phyloP scores from a whole-genome alignment of 53 echinoderm and acorn worm species.

The Henricia sp. region DNA sequence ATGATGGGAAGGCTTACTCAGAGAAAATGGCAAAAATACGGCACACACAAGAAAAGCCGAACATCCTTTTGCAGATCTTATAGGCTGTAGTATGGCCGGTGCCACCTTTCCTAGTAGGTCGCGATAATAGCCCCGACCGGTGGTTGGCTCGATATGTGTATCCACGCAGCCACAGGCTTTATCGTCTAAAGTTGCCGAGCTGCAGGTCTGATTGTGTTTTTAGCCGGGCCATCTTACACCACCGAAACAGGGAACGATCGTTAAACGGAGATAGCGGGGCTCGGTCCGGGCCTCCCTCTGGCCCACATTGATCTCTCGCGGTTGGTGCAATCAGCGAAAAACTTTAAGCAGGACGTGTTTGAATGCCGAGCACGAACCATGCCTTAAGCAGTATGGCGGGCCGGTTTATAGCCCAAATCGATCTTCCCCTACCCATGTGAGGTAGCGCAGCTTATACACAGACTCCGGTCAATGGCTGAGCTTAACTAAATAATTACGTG shows the following conservation, averaged over 20 bases:
- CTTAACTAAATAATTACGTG: constrained; percentile 25
- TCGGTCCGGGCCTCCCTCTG: background rate
- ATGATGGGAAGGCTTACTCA: no score
- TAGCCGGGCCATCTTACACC: background rate
- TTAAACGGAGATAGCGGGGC: background rate
- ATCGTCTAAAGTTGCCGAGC: constrained; percentile 30
- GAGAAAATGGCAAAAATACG: no score
- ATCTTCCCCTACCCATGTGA: background rate
- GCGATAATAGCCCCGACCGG: no score
- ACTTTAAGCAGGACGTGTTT: background rate
- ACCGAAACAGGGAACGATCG: no score
- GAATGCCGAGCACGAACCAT: constrained; percentile 19
- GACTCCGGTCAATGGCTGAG: constrained; percentile 3
- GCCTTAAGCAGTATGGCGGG: constrained; percentile 18
- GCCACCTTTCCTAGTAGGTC: no score
- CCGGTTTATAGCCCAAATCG: constrained; percentile 14
- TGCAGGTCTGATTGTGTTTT: background rate
- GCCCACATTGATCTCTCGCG: constrained; percentile 30
- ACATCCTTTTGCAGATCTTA: no score
- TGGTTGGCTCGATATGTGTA: background rate
- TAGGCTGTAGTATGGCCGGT: no score
- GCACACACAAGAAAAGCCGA: no score
- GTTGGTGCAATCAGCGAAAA: background rate
- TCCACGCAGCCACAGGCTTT: background rate
- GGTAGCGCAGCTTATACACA: background rate